These are phyloP conservation scores for Tillus elongatus DNA, from an alignment of 2,888 invertebrate genomes.

Conservation along the genomic window DNA sequence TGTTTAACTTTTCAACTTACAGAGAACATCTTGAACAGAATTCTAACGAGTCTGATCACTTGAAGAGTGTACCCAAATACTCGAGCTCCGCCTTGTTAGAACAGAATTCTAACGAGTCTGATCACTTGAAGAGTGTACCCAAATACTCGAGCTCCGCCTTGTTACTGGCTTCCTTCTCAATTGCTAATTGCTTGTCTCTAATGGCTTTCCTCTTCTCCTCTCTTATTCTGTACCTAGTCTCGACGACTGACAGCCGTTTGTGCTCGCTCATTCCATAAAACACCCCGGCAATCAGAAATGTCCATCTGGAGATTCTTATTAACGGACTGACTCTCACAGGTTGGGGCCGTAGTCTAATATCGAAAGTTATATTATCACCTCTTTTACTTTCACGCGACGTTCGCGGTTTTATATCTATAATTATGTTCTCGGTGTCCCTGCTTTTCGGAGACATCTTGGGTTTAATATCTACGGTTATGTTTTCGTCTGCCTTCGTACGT, in stretches of 20 bases:
- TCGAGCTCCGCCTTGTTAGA: background rate
- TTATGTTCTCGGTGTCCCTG: too few relatives aligned
- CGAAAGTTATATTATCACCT: too few relatives aligned
- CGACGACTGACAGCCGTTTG: background rate
- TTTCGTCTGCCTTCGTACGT: too few relatives aligned
- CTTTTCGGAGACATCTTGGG: too few relatives aligned
- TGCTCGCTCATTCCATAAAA: background rate
- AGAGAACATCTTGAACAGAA: too few relatives aligned
- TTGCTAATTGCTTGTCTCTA: background rate
- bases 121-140: background rate
- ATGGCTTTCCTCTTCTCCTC: background rate
- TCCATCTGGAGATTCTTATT: background rate
- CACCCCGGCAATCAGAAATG: background rate
- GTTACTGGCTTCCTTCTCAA: background rate
- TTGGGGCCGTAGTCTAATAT: too few relatives aligned
- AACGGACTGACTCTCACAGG: background rate
- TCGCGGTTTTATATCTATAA: too few relatives aligned
- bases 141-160: background rate
- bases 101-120: too few relatives aligned
- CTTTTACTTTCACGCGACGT: too few relatives aligned
- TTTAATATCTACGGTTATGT: too few relatives aligned
- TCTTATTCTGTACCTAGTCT: background rate
- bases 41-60: too few relatives aligned
- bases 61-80: background rate
- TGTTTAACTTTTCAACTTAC: too few relatives aligned